Evolutionary conservation across 2,888 invertebrate genomes (phyloP), one percentile per base, ranked within the genome.

Genomic region (Pristionchus entomophagus): DNA sequence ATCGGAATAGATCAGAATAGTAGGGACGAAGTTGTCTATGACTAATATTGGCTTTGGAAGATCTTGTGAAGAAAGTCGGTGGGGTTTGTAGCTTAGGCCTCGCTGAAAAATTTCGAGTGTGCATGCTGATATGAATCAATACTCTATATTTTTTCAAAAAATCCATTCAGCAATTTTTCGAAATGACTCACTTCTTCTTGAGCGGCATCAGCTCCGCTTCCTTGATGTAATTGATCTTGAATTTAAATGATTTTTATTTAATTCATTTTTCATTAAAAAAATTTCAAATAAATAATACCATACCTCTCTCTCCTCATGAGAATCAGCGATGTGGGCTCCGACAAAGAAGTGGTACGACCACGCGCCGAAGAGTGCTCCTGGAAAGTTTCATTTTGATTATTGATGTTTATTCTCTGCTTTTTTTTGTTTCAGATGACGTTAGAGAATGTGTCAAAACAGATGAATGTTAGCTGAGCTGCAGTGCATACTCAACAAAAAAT

Each of bases 281-380:
- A n/a, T n/a, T n/a, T n/a, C n/a, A n/a, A n/a, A n/a, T n/a, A n/a
- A n/a, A n/a, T n/a, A n/a, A n/a, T n/a, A n/a, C n/a, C n/a, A n/a
- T n/a, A n/a, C n/a, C 59, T 49, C 82, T 49, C 35, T 65, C 22
- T 81, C 62, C 14, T 80, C 82, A 41, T 49, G 38, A 38, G 85
- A 80, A 41, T 91, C 91, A 53, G 89, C 88, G 69, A 90, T 90
- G 86, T 91, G 90, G 17, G 89, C 88, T 73, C 90, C 90, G 32
- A 91, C 88, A 85, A 90, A 90, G 86, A 91, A 81, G 32, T 88
- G 88, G 87, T 91, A 91, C 29, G 88, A 84, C 90, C 90, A 91
- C 82, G 89, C 89, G 80, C 73, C 73, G 69, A 73, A 73, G 53
- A 77, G 41, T 3, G 69, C 85, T 84, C 84, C 84, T 84, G 84